Conservation (phyloP, 1,140 invertebrate species). For the Drosophila sp. region DNA sequence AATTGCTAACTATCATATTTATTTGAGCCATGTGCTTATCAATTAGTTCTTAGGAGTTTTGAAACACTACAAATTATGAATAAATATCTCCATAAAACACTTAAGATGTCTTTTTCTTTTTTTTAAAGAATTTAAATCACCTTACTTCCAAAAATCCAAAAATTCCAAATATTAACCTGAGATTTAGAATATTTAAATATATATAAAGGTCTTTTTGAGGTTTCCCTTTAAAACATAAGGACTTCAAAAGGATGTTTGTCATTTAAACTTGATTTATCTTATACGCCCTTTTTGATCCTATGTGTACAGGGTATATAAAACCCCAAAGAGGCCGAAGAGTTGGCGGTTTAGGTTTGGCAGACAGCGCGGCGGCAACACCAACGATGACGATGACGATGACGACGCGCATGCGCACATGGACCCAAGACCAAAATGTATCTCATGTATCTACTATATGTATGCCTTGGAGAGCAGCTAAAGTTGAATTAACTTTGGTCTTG, state of each 20-base stretch:
- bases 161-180: too few species aligned
- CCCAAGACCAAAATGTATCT: not conserved
- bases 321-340: constrained; percentile 33
- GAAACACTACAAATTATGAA: too few species aligned
- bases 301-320: constrained; percentile 8
- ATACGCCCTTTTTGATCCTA: not conserved
- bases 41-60: too few species aligned
- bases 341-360: constrained; percentile 46
- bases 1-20: too few species aligned
- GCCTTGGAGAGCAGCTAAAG: not conserved
- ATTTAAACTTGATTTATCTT: not conserved
- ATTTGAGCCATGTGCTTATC: too few species aligned
- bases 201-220: too few species aligned
- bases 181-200: too few species aligned
- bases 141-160: too few species aligned
- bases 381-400: not conserved
- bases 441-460: not conserved
- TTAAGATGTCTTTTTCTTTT: too few species aligned
- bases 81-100: too few species aligned
- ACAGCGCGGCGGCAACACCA: constrained; percentile 47
- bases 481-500: constrained; percentile 11
- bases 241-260: not conserved
- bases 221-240: too few species aligned
- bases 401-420: constrained; percentile 20
- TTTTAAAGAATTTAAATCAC: too few species aligned